Evolutionary conservation across 2,113 vertebrate genomes (phyloP).

Genomic region (Rhagologus leucostigma): DNA sequence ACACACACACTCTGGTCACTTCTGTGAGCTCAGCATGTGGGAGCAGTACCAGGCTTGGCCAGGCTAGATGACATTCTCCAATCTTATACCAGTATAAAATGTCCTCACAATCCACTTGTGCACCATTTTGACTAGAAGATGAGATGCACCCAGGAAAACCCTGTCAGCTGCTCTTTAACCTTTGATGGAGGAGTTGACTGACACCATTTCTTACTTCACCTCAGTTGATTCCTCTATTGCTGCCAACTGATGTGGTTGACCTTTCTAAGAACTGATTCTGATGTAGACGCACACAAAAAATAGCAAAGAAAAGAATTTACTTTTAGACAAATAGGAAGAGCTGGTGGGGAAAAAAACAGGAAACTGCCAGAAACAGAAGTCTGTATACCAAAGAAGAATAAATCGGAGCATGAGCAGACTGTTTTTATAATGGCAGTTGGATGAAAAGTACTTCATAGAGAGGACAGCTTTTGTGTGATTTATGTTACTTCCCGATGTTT

Average conservation of each 20-base stretch:
- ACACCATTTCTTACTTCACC: not conserved
- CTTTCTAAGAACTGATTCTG: not conserved
- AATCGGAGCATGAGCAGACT: not conserved
- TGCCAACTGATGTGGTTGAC: not conserved
- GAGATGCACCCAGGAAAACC: not conserved
- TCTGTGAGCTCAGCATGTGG: not conserved
- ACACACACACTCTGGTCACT: fast-evolving
- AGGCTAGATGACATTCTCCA: not conserved
- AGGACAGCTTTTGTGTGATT: not conserved
- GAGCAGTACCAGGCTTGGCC: not conserved
- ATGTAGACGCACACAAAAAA: not conserved
- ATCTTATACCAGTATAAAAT: not conserved
- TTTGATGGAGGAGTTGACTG: not conserved
- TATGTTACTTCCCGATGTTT: not conserved
- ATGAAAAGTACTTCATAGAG: not conserved
- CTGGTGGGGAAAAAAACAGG: not conserved
- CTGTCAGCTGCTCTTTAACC: not conserved
- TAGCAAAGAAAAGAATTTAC: not conserved
- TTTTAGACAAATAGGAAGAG: not conserved
- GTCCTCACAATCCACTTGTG: not conserved
- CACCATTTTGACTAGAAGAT: not conserved
- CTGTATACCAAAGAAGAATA: not conserved
- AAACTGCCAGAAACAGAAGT: not conserved
- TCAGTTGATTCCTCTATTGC: not conserved
- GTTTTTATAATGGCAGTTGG: not conserved